Evolutionary conservation across 2,113 vertebrate species (phyloP).

Genomic region (Micromys minutus): DNA sequence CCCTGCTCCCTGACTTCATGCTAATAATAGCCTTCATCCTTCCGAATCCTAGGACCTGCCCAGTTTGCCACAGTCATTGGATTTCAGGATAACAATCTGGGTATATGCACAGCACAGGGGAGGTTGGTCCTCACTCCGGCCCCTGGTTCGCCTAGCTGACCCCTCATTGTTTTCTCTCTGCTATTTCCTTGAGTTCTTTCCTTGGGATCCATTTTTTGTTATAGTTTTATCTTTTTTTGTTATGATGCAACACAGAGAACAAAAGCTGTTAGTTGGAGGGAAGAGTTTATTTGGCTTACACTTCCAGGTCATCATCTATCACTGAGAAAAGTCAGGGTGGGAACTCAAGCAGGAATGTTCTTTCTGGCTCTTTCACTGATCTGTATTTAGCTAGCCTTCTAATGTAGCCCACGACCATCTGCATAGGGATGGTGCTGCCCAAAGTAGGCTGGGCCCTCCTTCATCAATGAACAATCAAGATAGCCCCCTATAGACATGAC

Average conservation of each 20-base stretch:
- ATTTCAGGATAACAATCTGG: background rate
- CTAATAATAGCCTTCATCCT: background rate
- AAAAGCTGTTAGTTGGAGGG: background rate
- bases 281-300: background rate
- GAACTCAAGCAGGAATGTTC: background rate
- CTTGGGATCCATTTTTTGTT: background rate
- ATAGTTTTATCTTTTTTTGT: background rate
- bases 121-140: background rate
- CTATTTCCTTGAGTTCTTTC: background rate
- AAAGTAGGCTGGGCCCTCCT: no score
- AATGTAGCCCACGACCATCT: background rate
- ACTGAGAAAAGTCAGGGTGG: background rate
- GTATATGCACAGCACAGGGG: accelerated
- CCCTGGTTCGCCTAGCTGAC: background rate
- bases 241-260: background rate
- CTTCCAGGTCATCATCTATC: background rate
- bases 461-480: background rate
- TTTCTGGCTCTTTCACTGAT: background rate
- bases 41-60: background rate
- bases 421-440: background rate
- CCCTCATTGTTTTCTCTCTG: background rate
- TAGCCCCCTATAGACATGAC: background rate
- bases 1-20: no score
- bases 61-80: accelerated
- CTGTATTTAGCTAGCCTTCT: background rate